Percentiles rank a stretch among this genome's conserved stretches.
Evolutionary conservation across 35 echinoderm and acorn worm genomes (phyloP).

Genomic region (Lytechinus pictus): DNA sequence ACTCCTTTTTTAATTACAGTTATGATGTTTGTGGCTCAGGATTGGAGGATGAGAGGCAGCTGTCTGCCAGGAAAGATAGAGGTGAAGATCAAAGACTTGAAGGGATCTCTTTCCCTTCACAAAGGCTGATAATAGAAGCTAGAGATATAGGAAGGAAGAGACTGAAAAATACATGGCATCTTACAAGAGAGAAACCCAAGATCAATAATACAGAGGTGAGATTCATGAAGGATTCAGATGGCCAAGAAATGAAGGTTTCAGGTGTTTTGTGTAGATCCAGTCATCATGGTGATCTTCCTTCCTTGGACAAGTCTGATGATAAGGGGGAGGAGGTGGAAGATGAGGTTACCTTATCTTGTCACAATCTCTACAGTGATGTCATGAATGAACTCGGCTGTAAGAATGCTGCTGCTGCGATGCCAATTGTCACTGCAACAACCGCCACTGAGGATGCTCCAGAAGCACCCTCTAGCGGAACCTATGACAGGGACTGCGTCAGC

Average conservation of each 20-base stretch:
- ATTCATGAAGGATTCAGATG: background rate
- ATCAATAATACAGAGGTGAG: background rate
- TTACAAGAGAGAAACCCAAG: background rate
- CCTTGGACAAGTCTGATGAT: background rate
- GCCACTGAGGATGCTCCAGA: background rate
- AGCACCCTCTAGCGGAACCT: background rate
- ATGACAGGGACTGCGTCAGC: background rate
- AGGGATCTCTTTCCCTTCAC: background rate
- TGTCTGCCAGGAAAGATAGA: background rate
- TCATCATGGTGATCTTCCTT: background rate
- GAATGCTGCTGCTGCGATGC: background rate
- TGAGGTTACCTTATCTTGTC: background rate
- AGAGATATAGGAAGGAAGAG: background rate
- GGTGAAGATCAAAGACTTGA: background rate
- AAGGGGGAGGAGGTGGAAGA: background rate
- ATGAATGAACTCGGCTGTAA: background rate
- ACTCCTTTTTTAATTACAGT: background rate
- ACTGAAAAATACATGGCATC: background rate
- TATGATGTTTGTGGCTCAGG: background rate
- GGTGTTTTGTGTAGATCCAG: background rate
- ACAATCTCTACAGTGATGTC: constrained; percentile 10
- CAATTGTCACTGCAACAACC: background rate
- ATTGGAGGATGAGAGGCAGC: background rate
- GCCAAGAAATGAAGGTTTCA: background rate
- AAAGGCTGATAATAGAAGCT: background rate